Evolutionary conservation across 2,113 vertebrate genomes (phyloP).

Genomic region (Pterophyllum scalare): DNA sequence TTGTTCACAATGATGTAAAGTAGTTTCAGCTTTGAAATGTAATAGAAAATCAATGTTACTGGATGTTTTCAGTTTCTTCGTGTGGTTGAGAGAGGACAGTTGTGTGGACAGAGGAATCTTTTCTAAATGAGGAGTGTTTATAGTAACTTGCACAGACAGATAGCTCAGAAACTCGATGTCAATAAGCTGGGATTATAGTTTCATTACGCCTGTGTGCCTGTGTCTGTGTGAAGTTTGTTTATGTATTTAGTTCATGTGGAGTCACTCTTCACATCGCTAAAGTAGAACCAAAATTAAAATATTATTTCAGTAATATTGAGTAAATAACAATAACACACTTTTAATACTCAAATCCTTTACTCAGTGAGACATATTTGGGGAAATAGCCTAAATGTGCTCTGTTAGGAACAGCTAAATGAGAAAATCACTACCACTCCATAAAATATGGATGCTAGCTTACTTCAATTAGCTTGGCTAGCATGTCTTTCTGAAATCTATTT

Average conservation of each 20-base stretch:
- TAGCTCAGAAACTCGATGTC: neutral
- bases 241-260: neutral
- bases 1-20: constrained; percentile 32
- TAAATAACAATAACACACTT: neutral
- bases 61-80: constrained; percentile 32
- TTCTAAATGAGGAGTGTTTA: neutral
- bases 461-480: neutral
- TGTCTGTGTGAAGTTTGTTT: neutral
- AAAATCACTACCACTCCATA: neutral
- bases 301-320: neutral
- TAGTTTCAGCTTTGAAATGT: constrained; percentile 39
- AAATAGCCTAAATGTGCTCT: neutral
- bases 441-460: neutral
- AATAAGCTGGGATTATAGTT: neutral
- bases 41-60: constrained; percentile 49
- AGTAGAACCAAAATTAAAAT: neutral
- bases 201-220: neutral
- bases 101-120: neutral
- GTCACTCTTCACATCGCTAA: neutral
- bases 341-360: neutral
- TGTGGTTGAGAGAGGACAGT: neutral
- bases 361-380: neutral
- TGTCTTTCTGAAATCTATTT: no score
- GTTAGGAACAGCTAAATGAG: neutral
- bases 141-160: neutral